Base-by-base conservation (phyloP, 2,888 invertebrate species). In the Pinctada fucata region DNA sequence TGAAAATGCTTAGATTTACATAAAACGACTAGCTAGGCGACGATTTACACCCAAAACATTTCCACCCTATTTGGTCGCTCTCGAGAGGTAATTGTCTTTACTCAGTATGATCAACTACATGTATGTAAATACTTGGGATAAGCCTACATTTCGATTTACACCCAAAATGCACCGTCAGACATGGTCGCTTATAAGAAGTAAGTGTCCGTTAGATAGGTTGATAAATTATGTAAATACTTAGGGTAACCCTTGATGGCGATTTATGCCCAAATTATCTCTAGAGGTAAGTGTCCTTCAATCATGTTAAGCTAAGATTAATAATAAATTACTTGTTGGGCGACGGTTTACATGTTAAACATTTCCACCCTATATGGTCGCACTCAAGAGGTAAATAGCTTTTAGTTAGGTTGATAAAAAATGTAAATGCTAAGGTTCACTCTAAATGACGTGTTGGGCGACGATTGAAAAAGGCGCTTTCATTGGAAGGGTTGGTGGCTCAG, bases 291-390 rank as follows among this genome's bases (percentile, higher is more conserved):
- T 51, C 52, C 1, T 75, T 63, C 13, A 5, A 3, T 58, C 13
- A 31, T 31, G 31, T 31, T 31, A 31, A 31, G 31, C 31, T 31
- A 31, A 31, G 31, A 73, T 90, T 92, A 78, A 90, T 90, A 10
- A 87, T 91, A 79, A 86, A 91, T 50, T 91, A 92, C 77, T 87
- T 87, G 71, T 88, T 91, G 72, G 84, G 85, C 52, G 73, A 82
- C 10, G 86, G 88, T 63, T 88, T 85, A 75, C 82, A 86, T 50
- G 88, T 90, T 8, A 86, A 86, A 68, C 72, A 77, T 3, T 90
- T 91, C 80, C 65, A 73, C 47, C 86, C 86, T n/a, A 77, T 83
- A 4, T 92, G 92, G 92, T 82, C 89, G 6, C 58, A 58, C 8
- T 10, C 58, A 31, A 74, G 31, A 31, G 31, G 31, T 31, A 31